Evolutionary conservation across 2,113 vertebrate species (phyloP), one percentile per base, ranked within the genome.

Genomic region (Gymnogyps californianus): DNA sequence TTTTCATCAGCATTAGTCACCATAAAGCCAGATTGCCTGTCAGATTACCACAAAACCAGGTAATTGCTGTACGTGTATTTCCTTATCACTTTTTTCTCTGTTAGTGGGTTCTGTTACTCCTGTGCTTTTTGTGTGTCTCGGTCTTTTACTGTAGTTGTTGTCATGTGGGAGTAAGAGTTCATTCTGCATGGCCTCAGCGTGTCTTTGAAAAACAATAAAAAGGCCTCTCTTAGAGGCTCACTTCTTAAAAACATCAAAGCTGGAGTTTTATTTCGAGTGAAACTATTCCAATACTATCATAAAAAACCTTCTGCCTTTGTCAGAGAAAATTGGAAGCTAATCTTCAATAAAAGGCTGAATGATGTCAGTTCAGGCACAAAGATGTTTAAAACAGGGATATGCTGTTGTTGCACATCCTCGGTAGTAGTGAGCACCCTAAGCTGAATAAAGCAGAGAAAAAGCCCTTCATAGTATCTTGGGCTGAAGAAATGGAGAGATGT

Each of bases 221-320:
- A 51, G 2, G 0, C n/a, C 4, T 28, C 9, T 44, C 18, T 42
- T 52, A 36, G 28, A 21, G 5, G 4, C 3, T 87, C 40, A 36
- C 6, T 55, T 87, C 16, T 26, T 25, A 32, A 74, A 84, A 69
- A 38, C 4, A 38, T 55, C 16, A 51, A 59, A 61, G 8, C 12
- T 69, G 11, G n/a, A 61, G 11, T 26, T 85, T 42, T 57, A 20
- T 44, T 71, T 65, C 16, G 32, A 57, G 26, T n/a, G 15, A 65
- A 87, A 51, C 2, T 34, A 4, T 36, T 87, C 19, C 9, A 55
- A 7, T 15, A 32, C 13, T 61, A 46, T 25, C 13, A 69, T 42
- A 5, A 47, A 55, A 61, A 32, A 54, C 4, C 14, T 38, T 40
- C 22, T 40, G 8, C 9, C 3, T 46, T 51, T 69, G 26, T 46